Conservation (phyloP, 2,797 vertebrate species). For the Poliocrania exsul region DNA sequence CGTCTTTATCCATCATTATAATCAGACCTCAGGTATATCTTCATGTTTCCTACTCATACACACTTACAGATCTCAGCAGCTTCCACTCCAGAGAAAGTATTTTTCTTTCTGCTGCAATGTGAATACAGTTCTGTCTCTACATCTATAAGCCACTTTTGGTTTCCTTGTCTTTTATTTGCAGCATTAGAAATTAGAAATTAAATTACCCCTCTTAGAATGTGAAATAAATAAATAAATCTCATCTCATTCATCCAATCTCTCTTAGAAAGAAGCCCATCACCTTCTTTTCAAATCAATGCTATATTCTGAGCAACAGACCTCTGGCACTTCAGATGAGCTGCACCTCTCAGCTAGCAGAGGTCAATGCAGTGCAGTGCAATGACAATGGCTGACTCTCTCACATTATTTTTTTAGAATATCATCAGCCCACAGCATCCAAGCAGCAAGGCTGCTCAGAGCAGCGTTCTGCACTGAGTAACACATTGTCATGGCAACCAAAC, state of each 20-base stretch:
- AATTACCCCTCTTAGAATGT: background rate
- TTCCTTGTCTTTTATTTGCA: background rate
- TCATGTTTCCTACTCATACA: background rate
- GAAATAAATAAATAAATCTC: background rate
- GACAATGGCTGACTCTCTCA: background rate
- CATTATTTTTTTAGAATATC: background rate
- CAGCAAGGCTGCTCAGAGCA: background rate
- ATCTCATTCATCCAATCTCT: background rate
- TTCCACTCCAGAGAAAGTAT: background rate
- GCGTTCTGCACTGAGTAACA: background rate
- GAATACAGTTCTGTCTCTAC: background rate
- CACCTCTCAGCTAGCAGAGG: background rate
- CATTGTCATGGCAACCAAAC: slow-evolving; percentile 64
- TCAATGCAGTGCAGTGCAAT: background rate
- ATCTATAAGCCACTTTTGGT: background rate
- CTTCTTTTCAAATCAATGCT: background rate
- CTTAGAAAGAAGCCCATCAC: background rate
- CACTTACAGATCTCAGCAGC: background rate
- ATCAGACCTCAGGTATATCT: background rate
- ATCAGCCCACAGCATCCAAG: background rate
- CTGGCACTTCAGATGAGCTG: background rate
- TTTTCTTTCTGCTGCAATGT: background rate
- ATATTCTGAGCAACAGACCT: background rate
- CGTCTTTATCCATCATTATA: background rate
- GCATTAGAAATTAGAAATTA: background rate